phyloP scores from a whole-genome alignment of 2,113 vertebrate genomes.

The Lates calcarifer region DNA sequence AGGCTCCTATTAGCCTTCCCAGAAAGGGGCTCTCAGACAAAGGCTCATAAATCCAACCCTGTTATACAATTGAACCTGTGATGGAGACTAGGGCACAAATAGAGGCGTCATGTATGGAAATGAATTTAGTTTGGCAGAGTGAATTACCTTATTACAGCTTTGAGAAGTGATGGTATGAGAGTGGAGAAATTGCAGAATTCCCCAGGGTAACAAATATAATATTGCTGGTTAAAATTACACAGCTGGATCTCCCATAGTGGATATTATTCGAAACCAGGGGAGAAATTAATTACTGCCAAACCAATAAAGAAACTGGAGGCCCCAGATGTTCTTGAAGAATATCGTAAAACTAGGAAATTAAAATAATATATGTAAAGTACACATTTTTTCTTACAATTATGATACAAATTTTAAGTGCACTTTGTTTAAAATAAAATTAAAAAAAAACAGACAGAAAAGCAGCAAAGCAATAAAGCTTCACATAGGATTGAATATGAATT shows the following conservation, averaged over 20 bases:
- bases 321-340: background rate
- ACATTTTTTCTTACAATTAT: background rate
- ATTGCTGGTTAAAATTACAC: slow-evolving; percentile 55
- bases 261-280: slow-evolving; percentile 29
- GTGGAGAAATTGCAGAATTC: slow-evolving; percentile 44
- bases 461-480: slow-evolving; percentile 46
- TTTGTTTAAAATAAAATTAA: background rate
- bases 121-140: slow-evolving; percentile 76
- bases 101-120: slow-evolving; percentile 66
- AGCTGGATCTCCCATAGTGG: slow-evolving; percentile 38
- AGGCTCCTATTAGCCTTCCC: slow-evolving; percentile 61
- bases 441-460: slow-evolving; percentile 8
- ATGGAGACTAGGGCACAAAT: slow-evolving; percentile 51
- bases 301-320: slow-evolving; percentile 38
- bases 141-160: slow-evolving; percentile 68
- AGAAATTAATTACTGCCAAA: slow-evolving; percentile 62
- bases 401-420: background rate
- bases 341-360: background rate
- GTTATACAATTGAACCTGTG: slow-evolving; percentile 66
- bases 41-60: slow-evolving; percentile 76
- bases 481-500: slow-evolving; percentile 46
- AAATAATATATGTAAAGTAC: background rate
- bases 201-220: slow-evolving; percentile 58
- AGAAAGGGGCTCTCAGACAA: slow-evolving; percentile 70
- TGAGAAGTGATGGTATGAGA: slow-evolving; percentile 48